Conservation (phyloP, 2,797 vertebrate species). For the Setipinna tenuifilis region DNA sequence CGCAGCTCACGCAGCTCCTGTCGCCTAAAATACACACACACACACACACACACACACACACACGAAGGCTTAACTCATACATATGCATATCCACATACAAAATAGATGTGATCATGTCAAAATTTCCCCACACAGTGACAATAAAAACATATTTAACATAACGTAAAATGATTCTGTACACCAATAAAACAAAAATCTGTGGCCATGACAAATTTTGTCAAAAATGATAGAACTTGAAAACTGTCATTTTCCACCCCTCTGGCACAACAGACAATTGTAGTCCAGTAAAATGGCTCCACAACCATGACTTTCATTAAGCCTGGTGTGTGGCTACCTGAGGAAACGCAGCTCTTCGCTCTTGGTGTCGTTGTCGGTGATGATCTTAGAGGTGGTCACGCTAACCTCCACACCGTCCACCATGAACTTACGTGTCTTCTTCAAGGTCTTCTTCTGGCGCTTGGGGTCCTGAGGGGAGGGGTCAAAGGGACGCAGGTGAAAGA, state of each 20-base stretch:
- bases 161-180: too few relatives aligned
- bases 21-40: constrained; percentile 73
- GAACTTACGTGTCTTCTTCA: constrained; percentile 98
- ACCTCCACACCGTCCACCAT: constrained; percentile 98
- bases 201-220: too few relatives aligned
- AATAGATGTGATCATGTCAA: too few relatives aligned
- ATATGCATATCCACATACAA: background rate
- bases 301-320: background rate
- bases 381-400: constrained; percentile 97
- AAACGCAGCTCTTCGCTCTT: constrained; percentile 79
- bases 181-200: too few relatives aligned
- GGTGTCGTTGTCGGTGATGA: constrained; percentile 92
- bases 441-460: constrained; percentile 92
- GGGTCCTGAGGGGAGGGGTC: constrained; percentile 77
- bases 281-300: background rate
- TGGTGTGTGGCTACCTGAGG: background rate
- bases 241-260: background rate
- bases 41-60: constrained; percentile 30
- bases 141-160: too few relatives aligned
- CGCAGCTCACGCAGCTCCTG: constrained; percentile 89
- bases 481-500: background rate
- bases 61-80: background rate
- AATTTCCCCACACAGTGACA: too few relatives aligned
- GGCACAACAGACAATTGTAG: too few relatives aligned
- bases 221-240: background rate